phyloP scores from a whole-genome alignment of 2,797 vertebrate genomes.

The Onychomys leucogaster region DNA sequence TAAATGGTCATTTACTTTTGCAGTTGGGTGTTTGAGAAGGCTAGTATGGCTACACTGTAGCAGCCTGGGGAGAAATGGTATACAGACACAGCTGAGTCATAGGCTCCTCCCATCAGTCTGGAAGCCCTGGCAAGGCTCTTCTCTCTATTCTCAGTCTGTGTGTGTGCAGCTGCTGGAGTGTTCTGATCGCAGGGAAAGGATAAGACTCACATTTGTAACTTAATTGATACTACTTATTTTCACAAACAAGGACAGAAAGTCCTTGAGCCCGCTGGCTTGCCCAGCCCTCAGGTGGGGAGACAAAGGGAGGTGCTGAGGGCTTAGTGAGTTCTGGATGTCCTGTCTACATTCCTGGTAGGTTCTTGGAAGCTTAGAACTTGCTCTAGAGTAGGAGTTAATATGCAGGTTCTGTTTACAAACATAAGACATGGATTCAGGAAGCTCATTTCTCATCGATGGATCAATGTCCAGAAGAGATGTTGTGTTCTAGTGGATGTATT shows the following conservation, averaged over 20 bases:
- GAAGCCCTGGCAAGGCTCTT: neutral
- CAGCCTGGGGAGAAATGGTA: neutral
- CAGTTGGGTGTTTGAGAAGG: neutral
- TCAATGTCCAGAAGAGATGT: neutral
- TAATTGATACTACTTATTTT: neutral
- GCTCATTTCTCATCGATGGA: neutral
- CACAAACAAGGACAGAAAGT: neutral
- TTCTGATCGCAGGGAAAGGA: neutral
- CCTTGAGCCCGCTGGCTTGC: neutral
- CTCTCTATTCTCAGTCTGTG: neutral
- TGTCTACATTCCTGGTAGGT: too few species aligned
- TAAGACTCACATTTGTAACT: neutral
- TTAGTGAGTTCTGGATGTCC: neutral
- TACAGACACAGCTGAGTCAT: too few species aligned
- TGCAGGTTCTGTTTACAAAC: neutral
- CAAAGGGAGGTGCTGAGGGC: fast-evolving
- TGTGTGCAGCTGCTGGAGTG: neutral
- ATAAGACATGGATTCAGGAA: neutral
- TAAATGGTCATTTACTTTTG: constrained; percentile 19
- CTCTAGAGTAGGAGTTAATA: neutral
- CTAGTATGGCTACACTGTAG: neutral
- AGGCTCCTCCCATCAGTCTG: neutral
- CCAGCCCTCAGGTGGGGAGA: neutral
- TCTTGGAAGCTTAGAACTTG: neutral
- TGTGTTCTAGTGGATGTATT: neutral